Conservation (phyloP, 2,888 invertebrate species). For the Machimus rusticus region DNA sequence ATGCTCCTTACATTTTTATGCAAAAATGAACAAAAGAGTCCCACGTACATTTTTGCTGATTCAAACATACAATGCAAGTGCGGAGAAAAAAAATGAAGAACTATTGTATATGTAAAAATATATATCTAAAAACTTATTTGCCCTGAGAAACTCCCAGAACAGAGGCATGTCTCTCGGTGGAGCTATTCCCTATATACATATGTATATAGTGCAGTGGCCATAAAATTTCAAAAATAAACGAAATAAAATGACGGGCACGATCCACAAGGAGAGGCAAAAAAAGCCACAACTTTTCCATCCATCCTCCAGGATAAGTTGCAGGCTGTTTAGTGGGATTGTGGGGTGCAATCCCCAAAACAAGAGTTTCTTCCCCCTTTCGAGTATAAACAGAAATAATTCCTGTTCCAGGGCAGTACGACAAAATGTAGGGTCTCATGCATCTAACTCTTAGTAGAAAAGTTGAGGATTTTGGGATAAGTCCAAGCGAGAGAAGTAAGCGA, state of each 20-base stretch:
- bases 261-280: background rate
- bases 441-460: background rate
- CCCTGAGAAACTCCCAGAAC: background rate
- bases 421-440: background rate
- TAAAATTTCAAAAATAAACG: conserved; percentile 17
- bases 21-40: background rate
- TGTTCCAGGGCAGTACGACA: background rate
- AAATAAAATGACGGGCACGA: background rate
- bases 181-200: background rate
- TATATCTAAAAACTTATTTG: background rate
- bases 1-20: background rate
- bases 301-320: background rate
- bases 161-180: background rate
- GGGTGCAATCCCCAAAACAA: background rate
- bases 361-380: background rate
- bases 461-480: conserved; percentile 11
- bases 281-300: conserved; percentile 4
- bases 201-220: background rate
- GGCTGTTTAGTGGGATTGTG: background rate
- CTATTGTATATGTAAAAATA: background rate
- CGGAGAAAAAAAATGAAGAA: background rate
- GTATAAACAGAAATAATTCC: conserved; percentile 4
- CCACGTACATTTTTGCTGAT: background rate
- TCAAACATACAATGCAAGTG: background rate
- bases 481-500: background rate